phyloP scores from a whole-genome alignment of 2,888 invertebrate species.

The Biston stratarius region DNA sequence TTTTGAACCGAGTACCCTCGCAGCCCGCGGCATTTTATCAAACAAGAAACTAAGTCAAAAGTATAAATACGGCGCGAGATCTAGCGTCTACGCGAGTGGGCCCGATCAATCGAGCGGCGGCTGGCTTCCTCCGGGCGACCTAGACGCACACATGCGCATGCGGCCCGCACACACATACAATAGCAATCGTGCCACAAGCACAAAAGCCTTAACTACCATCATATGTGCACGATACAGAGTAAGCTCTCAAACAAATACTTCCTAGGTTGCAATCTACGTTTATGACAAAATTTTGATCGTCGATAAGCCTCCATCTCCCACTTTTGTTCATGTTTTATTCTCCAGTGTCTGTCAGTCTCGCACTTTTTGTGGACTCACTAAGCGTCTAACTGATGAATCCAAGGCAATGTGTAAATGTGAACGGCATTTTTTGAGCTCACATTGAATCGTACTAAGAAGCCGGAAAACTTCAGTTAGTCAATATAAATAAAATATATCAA shows the following conservation, averaged over 20 bases:
- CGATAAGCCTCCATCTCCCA: neutral
- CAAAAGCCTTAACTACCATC: neutral
- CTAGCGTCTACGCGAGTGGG: constrained; percentile 15
- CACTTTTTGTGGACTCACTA: too few relatives aligned
- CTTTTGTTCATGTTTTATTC: too few relatives aligned
- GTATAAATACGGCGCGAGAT: constrained; percentile 2
- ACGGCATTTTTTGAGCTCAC: too few relatives aligned
- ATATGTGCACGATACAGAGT: neutral
- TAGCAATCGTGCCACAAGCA: neutral
- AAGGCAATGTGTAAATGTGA: too few relatives aligned
- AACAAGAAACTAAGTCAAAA: neutral
- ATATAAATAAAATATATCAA: neutral
- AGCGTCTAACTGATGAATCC: too few relatives aligned
- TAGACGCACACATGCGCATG: constrained; percentile 17
- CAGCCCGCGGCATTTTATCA: neutral
- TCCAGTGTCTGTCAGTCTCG: too few relatives aligned
- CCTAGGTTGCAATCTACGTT: too few relatives aligned
- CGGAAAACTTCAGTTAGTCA: neutral
- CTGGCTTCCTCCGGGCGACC: constrained; percentile 58
- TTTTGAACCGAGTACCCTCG: constrained; percentile 1
- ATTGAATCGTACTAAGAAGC: neutral
- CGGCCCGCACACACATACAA: neutral
- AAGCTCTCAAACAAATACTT: neutral
- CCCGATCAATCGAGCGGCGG: constrained; percentile 15
- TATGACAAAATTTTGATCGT: neutral